These are phyloP conservation scores for Drosophila willistoni DNA, from an alignment of 1,140 invertebrate species.

Conservation along the genomic window DNA sequence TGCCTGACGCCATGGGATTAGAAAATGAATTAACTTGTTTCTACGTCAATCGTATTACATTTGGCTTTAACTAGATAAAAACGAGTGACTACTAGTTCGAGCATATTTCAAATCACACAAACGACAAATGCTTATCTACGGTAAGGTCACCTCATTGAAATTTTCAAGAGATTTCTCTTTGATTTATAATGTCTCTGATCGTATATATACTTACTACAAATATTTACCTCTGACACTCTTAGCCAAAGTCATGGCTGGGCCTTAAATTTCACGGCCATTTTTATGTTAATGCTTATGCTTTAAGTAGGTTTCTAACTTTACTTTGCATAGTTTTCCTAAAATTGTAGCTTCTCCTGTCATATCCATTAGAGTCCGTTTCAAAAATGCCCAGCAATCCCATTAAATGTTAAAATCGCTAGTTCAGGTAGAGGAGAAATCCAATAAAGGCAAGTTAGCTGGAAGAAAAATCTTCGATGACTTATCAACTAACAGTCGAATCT, in stretches of 20 bases:
- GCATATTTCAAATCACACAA: not conserved
- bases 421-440: not conserved
- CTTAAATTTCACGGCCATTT: too few species aligned
- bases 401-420: not conserved
- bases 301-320: not conserved
- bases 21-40: not conserved
- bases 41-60: constrained; percentile 16
- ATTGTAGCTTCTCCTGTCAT: not conserved
- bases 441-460: not conserved
- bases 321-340: not conserved
- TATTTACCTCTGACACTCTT: not conserved
- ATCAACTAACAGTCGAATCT: not conserved
- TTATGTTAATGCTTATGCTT: too few species aligned
- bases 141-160: not conserved
- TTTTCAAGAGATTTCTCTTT: constrained; percentile 1
- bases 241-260: too few species aligned
- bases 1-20: not conserved
- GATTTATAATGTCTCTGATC: not conserved
- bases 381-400: not conserved
- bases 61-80: constrained; percentile 23
- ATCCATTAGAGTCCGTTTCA: too few species aligned
- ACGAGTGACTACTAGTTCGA: constrained; percentile 42
- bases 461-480: not conserved
- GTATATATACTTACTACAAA: not conserved
- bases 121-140: not conserved